Conservation (phyloP, 2,113 vertebrate genomes). For the Erythrocercus mccallii region DNA sequence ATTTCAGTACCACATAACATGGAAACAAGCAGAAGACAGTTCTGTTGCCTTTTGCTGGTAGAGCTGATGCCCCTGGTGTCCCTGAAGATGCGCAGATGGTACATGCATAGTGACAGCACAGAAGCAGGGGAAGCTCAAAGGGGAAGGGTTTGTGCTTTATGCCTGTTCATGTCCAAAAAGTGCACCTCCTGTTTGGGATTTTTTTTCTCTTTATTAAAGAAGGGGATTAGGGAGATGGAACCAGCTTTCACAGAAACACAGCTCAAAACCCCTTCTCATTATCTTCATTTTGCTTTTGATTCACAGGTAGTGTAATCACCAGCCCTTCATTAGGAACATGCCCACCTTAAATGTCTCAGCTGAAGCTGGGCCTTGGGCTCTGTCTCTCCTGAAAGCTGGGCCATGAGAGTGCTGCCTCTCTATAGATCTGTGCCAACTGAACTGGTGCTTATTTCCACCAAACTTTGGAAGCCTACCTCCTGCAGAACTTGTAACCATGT, state of each 20-base stretch:
- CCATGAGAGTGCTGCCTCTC: background rate
- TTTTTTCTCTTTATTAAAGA: background rate
- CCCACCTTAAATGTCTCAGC: background rate
- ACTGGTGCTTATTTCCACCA: background rate
- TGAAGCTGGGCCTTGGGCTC: background rate
- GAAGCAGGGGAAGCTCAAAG: background rate
- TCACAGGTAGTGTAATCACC: background rate
- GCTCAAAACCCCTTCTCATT: background rate
- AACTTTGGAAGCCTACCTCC: background rate
- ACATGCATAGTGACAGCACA: background rate
- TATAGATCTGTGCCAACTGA: rapidly evolving
- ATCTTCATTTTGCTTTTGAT: background rate
- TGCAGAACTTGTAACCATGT: background rate
- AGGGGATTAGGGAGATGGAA: rapidly evolving
- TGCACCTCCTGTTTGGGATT: background rate
- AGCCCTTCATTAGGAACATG: rapidly evolving
- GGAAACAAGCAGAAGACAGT: slow-evolving; percentile 2
- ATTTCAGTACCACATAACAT: background rate
- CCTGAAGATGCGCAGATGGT: background rate
- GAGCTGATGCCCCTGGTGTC: background rate
- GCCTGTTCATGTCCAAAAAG: background rate
- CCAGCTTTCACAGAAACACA: background rate
- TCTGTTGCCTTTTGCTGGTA: background rate
- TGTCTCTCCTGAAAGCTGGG: background rate
- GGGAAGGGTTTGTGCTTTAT: background rate